Evolutionary conservation across 2,888 invertebrate genomes (phyloP), one percentile per base, ranked within the genome.

Genomic region (Macrophya alboannulata): DNA sequence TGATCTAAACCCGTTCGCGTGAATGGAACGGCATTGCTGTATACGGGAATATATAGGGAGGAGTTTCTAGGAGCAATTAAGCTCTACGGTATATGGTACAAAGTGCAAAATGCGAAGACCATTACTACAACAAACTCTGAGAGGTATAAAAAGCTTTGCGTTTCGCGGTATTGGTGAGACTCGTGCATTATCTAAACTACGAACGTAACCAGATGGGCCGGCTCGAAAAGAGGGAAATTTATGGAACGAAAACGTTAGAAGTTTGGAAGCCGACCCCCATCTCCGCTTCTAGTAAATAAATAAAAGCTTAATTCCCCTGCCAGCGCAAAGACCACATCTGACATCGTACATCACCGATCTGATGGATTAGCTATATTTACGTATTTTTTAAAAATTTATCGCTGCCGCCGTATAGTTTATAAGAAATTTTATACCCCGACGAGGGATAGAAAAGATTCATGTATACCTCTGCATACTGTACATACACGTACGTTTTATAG

Each of bases 21-120:
- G n/a, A 43, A 72, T 72, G 21, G 55, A 55, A 55, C n/a, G 55
- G 55, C 55, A n/a, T 55, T 55, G 55, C 55, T 55, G n/a, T n/a
- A n/a, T n/a, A n/a, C 17, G 6, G n/a, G n/a, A 55, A 55, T n/a
- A 55, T n/a, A 1, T 6, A n/a, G n/a, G n/a, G 2, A 55, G 55
- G n/a, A 8, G n/a, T 55, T 55, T 55, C n/a, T 55, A 55, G n/a
- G n/a, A n/a, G n/a, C 55, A 55, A 55, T 55, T 55, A n/a, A n/a
- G 55, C 10, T n/a, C 1, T 31, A 31, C 31, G 1, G 31, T 31
- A 31, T 31, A 31, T n/a, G n/a, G 31, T 31, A 31, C 1, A 31
- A 31, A 31, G 31, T 31, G 31, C 31, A 31, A 31, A 31, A 31
- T 31, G 31, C 31, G 31, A 31, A 31, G 3, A 2, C 31, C 31